Evolutionary conservation across 1,140 invertebrate species (phyloP).

Genomic region (Trichonephila clavipes): DNA sequence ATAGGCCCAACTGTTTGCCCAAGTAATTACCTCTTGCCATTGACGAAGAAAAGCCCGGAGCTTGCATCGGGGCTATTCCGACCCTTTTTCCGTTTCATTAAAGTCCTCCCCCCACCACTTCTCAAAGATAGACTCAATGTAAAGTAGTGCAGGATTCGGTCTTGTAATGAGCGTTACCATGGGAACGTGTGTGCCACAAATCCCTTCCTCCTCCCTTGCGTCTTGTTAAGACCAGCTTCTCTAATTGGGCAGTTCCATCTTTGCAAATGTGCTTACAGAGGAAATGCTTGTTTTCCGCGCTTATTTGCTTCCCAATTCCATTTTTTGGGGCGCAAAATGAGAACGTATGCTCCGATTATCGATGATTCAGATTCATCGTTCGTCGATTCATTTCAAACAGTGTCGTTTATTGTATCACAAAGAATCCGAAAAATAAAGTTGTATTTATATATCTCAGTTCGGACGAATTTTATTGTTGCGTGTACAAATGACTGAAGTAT

Average conservation of each 20-base stretch:
- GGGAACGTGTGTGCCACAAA: constrained; percentile 1
- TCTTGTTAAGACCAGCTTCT: neutral
- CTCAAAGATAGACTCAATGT: neutral
- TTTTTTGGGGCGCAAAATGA: no score
- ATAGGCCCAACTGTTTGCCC: neutral
- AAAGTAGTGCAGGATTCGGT: constrained; percentile 9
- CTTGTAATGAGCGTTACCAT: constrained; percentile 13
- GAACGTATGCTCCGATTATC: neutral
- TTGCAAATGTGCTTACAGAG: neutral
- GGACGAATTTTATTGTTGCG: no score
- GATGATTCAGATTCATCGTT: neutral
- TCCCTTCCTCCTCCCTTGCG: neutral
- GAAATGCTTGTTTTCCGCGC: neutral
- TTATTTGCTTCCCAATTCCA: neutral
- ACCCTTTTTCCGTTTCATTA: neutral
- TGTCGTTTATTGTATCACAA: no score
- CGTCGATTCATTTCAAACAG: no score
- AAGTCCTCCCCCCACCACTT: no score
- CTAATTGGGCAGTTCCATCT: constrained; percentile 25
- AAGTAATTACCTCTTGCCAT: neutral
- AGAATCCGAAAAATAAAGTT: no score
- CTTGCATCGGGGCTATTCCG: no score
- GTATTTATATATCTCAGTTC: no score
- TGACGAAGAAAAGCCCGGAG: neutral
- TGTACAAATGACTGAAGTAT: no score